These are phyloP conservation scores for Drosophila yooni DNA, from an alignment of 2,888 invertebrate genomes.

Conservation along the genomic window DNA sequence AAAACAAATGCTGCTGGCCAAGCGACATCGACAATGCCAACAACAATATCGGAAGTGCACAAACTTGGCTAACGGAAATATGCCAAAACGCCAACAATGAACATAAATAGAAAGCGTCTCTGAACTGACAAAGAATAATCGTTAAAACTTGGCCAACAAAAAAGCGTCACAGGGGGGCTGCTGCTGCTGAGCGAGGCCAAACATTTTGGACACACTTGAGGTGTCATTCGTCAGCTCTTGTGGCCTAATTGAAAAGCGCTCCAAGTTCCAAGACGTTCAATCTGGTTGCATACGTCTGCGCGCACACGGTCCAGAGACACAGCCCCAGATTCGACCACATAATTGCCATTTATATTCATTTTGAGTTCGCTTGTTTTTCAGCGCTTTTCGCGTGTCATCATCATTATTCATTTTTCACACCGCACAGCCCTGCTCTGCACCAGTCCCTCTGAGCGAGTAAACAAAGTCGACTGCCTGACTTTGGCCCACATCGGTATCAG, in stretches of 20 bases:
- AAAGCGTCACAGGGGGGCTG: background rate
- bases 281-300: slow-evolving; percentile 37
- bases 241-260: slow-evolving; percentile 56
- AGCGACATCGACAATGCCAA: slow-evolving; percentile 12
- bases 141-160: slow-evolving; percentile 47
- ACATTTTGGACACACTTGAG: slow-evolving; percentile 53
- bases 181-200: slow-evolving; percentile 19
- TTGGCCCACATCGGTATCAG: slow-evolving; percentile 38
- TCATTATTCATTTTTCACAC: slow-evolving; percentile 69
- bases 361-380: slow-evolving; percentile 54
- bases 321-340: slow-evolving; percentile 30
- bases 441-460: slow-evolving; percentile 20
- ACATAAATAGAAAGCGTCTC: slow-evolving; percentile 58
- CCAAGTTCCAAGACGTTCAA: slow-evolving; percentile 24
- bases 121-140: slow-evolving; percentile 68
- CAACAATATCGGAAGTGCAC: slow-evolving; percentile 55
- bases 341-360: slow-evolving; percentile 82
- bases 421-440: background rate
- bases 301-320: slow-evolving; percentile 45
- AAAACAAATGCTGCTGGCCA: slow-evolving; percentile 51
- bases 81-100: slow-evolving; percentile 60
- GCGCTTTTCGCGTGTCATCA: slow-evolving; percentile 68
- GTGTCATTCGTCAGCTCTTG: slow-evolving; percentile 74
- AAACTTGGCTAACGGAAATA: slow-evolving; percentile 73
- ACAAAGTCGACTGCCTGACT: slow-evolving; percentile 46